Percentiles rank a stretch among this genome's conserved stretches.
Evolutionary conservation across 2,888 invertebrate species (phyloP).

Genomic region (Drosophila pseudotakahashii): DNA sequence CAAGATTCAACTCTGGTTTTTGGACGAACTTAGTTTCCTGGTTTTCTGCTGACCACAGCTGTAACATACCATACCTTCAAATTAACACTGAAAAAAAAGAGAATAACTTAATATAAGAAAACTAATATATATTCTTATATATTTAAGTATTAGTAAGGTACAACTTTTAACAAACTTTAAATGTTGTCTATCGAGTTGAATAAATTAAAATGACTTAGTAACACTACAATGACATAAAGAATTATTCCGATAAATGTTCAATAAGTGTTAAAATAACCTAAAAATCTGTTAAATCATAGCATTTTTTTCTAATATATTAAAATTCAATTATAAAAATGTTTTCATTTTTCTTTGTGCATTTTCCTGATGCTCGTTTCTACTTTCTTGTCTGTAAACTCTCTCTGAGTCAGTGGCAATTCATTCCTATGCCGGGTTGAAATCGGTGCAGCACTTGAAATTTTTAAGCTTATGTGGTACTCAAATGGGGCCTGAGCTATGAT

Average conservation of each 20-base stretch:
- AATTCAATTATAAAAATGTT: too few species aligned
- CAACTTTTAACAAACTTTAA: too few species aligned
- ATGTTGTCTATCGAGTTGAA: too few species aligned
- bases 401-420: conserved; percentile 58
- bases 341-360: not conserved
- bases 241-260: too few species aligned
- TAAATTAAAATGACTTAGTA: too few species aligned
- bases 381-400: not conserved
- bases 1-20: conserved; percentile 1
- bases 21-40: not conserved
- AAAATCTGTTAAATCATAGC: too few species aligned
- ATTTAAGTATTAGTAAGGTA: too few species aligned
- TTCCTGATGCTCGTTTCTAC: not conserved
- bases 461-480: conserved; percentile 33
- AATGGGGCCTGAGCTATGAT: conserved; percentile 1
- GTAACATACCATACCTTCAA: not conserved
- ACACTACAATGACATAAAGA: too few species aligned
- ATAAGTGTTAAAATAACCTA: too few species aligned
- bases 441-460: conserved; percentile 35
- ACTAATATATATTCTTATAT: not conserved
- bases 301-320: not conserved
- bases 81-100: conserved; percentile 2
- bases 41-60: conserved; percentile 6
- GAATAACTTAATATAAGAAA: too few species aligned
- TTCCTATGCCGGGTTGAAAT: conserved; percentile 31